Conservation (phyloP, 1,140 invertebrate genomes). For the Bicyclus anynana region DNA sequence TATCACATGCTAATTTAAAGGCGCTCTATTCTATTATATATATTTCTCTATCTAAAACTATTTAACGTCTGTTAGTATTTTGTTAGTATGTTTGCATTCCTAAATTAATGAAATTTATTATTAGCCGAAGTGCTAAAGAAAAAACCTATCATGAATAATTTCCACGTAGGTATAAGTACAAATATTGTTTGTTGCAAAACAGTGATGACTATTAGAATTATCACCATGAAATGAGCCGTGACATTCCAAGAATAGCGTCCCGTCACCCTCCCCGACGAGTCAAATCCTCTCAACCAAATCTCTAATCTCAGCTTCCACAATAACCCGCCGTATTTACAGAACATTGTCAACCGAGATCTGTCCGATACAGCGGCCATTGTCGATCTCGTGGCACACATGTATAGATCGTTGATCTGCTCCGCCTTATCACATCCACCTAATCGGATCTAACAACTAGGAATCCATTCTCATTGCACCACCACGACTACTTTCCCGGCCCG, state of each 20-base stretch:
- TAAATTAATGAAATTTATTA: too few relatives aligned
- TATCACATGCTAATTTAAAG: too few relatives aligned
- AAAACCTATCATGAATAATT: too few relatives aligned
- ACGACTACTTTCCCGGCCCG: neutral
- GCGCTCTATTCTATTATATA: too few relatives aligned
- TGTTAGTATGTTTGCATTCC: too few relatives aligned
- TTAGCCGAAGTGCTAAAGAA: too few relatives aligned
- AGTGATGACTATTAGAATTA: neutral
- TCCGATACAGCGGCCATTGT: conserved; percentile 50
- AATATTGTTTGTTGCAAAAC: too few relatives aligned
- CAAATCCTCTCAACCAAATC: conserved; percentile 17
- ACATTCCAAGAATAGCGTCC: neutral
- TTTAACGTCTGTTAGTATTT: too few relatives aligned
- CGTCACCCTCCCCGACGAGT: conserved; percentile 8
- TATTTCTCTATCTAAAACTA: too few relatives aligned
- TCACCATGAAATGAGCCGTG: neutral
- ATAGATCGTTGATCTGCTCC: conserved; percentile 13
- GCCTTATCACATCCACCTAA: conserved; percentile 60
- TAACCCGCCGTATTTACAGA: conserved; percentile 48
- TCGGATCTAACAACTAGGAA: conserved; percentile 48
- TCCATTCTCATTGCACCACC: neutral
- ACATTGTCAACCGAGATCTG: conserved; percentile 43
- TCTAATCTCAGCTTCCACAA: conserved; percentile 34
- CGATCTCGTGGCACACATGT: conserved; percentile 15
- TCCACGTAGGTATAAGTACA: too few relatives aligned